Conservation (phyloP, 2,888 invertebrate genomes). For the Ichneumoninae sp. region DNA sequence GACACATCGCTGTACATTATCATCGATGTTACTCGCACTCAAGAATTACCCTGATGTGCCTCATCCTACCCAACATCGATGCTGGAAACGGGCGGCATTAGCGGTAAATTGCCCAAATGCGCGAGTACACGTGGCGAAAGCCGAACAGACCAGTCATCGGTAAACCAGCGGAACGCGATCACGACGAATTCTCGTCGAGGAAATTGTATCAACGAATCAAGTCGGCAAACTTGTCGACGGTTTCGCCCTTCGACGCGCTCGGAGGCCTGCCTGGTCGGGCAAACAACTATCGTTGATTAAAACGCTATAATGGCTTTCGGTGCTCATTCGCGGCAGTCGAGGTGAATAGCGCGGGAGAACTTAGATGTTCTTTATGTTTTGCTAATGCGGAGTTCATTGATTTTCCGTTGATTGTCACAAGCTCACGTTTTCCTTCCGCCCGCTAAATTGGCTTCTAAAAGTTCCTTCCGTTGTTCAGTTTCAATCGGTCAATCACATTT, state of each 20-base stretch:
- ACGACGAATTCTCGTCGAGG: slow-evolving; percentile 26
- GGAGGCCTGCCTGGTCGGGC: not conserved
- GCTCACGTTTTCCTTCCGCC: not conserved
- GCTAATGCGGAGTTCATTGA: not conserved
- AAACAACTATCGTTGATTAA: not conserved
- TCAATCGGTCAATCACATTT: slow-evolving; percentile 13
- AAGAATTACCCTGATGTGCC: not conserved
- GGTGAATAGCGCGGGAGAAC: not conserved
- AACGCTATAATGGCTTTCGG: not conserved
- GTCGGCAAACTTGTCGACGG: not conserved
- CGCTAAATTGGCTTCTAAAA: slow-evolving; percentile 1
- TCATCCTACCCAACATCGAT: not conserved
- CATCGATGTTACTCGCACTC: not conserved
- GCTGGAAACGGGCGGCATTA: not conserved
- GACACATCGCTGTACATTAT: not conserved
- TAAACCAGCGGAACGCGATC: slow-evolving; percentile 9
- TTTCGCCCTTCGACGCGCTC: not conserved
- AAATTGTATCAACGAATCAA: not conserved
- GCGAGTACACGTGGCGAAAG: slow-evolving; percentile 11
- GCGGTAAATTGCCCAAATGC: not conserved
- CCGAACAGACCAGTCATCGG: not conserved
- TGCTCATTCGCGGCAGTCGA: not conserved
- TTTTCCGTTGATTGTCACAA: slow-evolving; percentile 39
- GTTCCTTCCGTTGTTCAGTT: not conserved
- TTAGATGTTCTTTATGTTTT: not conserved